Conservation (phyloP, 2,797 vertebrate genomes). For the Gila robusta region DNA sequence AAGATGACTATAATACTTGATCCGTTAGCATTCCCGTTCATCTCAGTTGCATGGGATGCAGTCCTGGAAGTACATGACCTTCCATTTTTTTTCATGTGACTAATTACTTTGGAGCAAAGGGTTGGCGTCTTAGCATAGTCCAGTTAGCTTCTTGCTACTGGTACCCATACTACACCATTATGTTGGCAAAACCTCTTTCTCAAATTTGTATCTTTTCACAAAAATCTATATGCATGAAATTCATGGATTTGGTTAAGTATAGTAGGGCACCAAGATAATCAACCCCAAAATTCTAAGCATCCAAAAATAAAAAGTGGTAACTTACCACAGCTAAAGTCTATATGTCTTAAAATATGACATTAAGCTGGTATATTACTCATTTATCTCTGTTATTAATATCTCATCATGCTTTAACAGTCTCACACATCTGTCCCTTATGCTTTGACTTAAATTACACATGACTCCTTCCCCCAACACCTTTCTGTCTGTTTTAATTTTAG, state of each 20-base stretch:
- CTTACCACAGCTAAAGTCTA: not conserved
- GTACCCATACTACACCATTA: not conserved
- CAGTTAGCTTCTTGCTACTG: not conserved
- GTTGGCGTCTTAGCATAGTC: not conserved
- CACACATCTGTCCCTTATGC: constrained; percentile 14
- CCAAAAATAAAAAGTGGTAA: not conserved
- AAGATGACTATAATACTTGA: not conserved
- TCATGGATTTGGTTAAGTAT: not conserved
- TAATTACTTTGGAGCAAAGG: not conserved
- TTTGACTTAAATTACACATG: constrained; percentile 21
- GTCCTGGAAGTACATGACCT: not conserved
- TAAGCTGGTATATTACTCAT: not conserved
- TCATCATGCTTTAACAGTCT: not conserved
- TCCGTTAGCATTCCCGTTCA: not conserved
- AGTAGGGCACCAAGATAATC: no score
- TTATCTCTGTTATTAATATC: not conserved
- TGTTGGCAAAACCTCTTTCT: not conserved
- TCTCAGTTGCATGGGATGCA: not conserved
- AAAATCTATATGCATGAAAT: not conserved
- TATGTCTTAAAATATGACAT: not conserved
- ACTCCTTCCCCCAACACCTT: constrained; percentile 27
- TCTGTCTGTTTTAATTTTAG: constrained; percentile 52
- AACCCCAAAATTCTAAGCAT: not conserved
- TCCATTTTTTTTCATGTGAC: constrained; percentile 5
- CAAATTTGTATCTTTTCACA: not conserved